Evolutionary conservation across 2,113 vertebrate species (phyloP), one percentile per base, ranked within the genome.

Genomic region (Candoia aspera): DNA sequence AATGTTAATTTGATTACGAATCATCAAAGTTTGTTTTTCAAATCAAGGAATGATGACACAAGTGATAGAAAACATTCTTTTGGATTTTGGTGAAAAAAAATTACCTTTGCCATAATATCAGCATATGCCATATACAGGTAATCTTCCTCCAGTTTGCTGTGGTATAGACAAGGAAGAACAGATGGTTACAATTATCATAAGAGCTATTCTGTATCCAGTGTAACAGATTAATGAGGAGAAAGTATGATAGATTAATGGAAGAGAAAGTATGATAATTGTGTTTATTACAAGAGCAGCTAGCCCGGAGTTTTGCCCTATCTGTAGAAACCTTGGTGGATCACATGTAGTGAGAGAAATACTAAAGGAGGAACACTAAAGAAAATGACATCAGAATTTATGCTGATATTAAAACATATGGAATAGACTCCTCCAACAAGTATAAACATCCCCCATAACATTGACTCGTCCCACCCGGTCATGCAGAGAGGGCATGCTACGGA

Each of bases 91-190:
- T 23, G 0, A 26, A 68, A 73, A 49, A 8, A 90, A 93, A 8
- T 97, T 97, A 99, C 99, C 98, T 99, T 99, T 92, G 99, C 99
- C 99, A 99, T 99, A 96, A 99, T 99, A 95, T 99, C 99, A 96
- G 99, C 99, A 92, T 99, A 99, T 17, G 99, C 99, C 98, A 99
- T 99, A 95, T 99, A 99, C 73, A 99, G 98, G 92, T 97, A 98
- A 96, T 99, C 99, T 96, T 99, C 99, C 89, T 99, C 99, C 95
- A 99, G 92, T 97, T 99, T 99, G 97, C 99, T 99, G 96, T 55
- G 96, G 24, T 96, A 95, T 73, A 93, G 23, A 95, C 83, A 93
- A 86, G 93, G 0, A 84, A 95, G 93, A 87, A 0, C 1, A 94
- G 93, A 0, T 57, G 86, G 29, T 90, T 37, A 79, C 0, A 3